phyloP scores from a whole-genome alignment of 2,113 vertebrate genomes.

The Eubucco bourcierii region DNA sequence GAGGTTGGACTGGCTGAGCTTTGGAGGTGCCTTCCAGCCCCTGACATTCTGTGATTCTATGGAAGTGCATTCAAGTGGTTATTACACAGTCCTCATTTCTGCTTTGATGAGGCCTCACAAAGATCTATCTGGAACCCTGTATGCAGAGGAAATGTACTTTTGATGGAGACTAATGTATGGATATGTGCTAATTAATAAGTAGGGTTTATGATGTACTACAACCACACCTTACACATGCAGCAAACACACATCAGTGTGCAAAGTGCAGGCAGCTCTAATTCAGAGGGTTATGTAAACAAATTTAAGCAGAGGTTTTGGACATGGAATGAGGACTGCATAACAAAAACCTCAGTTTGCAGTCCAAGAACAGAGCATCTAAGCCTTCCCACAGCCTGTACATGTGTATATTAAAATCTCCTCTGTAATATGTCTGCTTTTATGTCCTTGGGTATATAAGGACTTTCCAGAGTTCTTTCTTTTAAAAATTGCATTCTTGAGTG shows the following conservation, averaged over 20 bases:
- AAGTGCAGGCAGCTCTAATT: not conserved
- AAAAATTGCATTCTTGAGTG: not conserved
- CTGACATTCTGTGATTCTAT: too few relatives aligned
- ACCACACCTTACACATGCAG: not conserved
- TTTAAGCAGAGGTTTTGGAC: constrained; percentile 6
- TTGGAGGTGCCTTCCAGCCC: too few relatives aligned
- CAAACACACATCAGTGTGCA: not conserved
- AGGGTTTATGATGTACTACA: not conserved
- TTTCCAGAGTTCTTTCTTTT: not conserved
- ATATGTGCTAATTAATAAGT: constrained; percentile 18
- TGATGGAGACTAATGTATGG: not conserved
- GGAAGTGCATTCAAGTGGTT: not conserved
- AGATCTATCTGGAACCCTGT: not conserved
- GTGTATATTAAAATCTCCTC: not conserved
- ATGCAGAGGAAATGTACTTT: constrained; percentile 2
- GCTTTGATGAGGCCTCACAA: not conserved
- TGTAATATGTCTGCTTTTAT: not conserved
- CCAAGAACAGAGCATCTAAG: not conserved
- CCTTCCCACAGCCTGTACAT: not conserved
- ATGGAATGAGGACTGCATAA: not conserved
- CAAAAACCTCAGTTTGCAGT: not conserved
- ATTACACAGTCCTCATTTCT: not conserved
- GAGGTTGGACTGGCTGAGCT: too few relatives aligned
- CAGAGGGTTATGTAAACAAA: constrained; percentile 24
- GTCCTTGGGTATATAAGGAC: not conserved